These are phyloP conservation scores for Nesoenas mayeri DNA, from an alignment of 2,113 vertebrate genomes.

Conservation along the genomic window DNA sequence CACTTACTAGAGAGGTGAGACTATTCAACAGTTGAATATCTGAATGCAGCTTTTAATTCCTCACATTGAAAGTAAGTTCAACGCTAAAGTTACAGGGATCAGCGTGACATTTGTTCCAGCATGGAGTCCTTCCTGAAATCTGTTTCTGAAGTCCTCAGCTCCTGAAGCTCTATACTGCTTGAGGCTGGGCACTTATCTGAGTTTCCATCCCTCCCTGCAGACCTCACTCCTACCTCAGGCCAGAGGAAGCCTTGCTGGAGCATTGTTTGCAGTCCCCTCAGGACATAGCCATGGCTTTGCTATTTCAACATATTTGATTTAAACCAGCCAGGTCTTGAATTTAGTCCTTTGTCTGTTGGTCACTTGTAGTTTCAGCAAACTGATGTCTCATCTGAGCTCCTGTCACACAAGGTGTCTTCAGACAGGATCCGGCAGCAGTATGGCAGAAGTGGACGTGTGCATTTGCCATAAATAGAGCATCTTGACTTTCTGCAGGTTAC, in stretches of 20 bases:
- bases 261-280: neutral
- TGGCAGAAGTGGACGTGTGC: fast-evolving
- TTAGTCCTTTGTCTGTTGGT: neutral
- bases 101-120: neutral
- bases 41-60: neutral
- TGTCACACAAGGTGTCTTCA: neutral
- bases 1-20: neutral
- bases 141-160: neutral
- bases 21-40: neutral
- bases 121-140: neutral
- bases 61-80: neutral
- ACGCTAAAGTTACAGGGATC: neutral
- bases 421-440: neutral
- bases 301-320: neutral
- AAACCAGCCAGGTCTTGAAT: neutral
- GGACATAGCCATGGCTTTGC: neutral
- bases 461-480: conserved; percentile 38
- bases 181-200: fast-evolving
- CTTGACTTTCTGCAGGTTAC: conserved; percentile 81
- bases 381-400: neutral
- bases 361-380: neutral
- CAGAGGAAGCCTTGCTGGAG: neutral
- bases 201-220: neutral
- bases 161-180: neutral
- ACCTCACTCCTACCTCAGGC: neutral